phyloP scores from a whole-genome alignment of 2,797 vertebrate species.

The Gambusia yucatana region DNA sequence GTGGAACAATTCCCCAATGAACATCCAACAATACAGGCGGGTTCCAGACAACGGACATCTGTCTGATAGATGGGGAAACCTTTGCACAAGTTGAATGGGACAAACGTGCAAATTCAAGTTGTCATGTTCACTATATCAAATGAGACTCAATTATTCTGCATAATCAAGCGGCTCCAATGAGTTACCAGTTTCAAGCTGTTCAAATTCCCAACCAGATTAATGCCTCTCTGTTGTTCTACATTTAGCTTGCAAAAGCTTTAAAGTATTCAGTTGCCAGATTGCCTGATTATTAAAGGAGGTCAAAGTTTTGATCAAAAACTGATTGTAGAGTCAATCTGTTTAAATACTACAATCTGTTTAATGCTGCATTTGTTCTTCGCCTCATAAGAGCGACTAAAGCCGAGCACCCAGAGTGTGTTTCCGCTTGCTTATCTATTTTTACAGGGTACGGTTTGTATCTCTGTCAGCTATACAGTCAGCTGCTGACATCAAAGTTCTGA shows the following conservation, averaged over 20 bases:
- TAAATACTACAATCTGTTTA: background rate
- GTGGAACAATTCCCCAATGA: no score
- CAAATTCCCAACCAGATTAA: background rate
- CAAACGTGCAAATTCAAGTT: background rate
- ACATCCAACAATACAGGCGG: no score
- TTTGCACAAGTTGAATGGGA: background rate
- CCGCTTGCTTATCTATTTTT: conserved; percentile 13
- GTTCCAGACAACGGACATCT: no score
- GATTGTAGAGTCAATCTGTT: background rate
- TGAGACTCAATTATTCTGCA: background rate
- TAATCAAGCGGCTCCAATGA: background rate
- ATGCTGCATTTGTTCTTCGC: background rate
- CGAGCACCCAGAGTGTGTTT: background rate
- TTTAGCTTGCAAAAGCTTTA: background rate
- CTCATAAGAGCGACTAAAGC: background rate
- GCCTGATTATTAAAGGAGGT: background rate
- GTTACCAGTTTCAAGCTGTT: background rate
- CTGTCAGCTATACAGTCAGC: conserved; percentile 18
- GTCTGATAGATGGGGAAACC: background rate
- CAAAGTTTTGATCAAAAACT: background rate
- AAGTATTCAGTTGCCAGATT: background rate
- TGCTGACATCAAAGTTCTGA: conserved; percentile 34
- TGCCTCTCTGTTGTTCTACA: no score
- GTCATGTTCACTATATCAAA: background rate
- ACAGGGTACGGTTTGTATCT: background rate